Evolutionary conservation across 2,888 invertebrate genomes (phyloP).

Genomic region (Phanerotoma sp.): DNA sequence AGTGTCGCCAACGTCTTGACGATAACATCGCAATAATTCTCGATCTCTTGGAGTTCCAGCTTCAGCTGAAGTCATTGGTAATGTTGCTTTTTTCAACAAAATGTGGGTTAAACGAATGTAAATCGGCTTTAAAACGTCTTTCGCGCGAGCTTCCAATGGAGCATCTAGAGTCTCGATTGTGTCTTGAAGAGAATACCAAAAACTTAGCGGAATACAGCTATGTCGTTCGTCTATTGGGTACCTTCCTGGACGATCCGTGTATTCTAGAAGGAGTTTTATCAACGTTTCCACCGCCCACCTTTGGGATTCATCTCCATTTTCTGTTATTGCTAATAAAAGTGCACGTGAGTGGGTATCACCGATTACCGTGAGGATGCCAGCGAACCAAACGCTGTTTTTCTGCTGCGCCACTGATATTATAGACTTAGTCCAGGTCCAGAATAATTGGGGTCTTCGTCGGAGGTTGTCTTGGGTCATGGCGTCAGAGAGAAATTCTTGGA

Average conservation of each 20-base stretch:
- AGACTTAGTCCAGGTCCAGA: conserved; percentile 51
- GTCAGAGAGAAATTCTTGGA: conserved; percentile 48
- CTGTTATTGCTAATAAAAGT: conserved; percentile 61
- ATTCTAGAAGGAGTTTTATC: conserved; percentile 73
- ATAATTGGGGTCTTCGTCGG: conserved; percentile 38
- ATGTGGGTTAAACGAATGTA: conserved; percentile 77
- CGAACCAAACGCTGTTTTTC: conserved; percentile 44
- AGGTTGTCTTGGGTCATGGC: conserved; percentile 45
- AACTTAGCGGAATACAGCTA: conserved; percentile 82
- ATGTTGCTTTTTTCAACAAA: conserved; percentile 77
- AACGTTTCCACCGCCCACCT: conserved; percentile 64
- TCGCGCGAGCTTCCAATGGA: conserved; percentile 43
- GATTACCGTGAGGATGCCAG: conserved; percentile 51
- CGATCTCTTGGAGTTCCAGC: conserved; percentile 69
- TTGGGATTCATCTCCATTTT: conserved; percentile 58
- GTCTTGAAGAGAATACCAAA: conserved; percentile 91
- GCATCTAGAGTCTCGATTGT: conserved; percentile 45
- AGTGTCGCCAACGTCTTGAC: conserved; percentile 84
- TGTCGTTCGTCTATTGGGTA: conserved; percentile 87
- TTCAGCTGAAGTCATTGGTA: conserved; percentile 60
- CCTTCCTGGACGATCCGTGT: conserved; percentile 78
- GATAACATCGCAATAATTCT: conserved; percentile 76
- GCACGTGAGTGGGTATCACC: conserved; percentile 61
- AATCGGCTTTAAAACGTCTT: conserved; percentile 65
- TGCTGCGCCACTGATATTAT: conserved; percentile 45